These are phyloP conservation scores for Scylla paramamosain DNA, from an alignment of 1,140 invertebrate genomes.

Conservation along the genomic window DNA sequence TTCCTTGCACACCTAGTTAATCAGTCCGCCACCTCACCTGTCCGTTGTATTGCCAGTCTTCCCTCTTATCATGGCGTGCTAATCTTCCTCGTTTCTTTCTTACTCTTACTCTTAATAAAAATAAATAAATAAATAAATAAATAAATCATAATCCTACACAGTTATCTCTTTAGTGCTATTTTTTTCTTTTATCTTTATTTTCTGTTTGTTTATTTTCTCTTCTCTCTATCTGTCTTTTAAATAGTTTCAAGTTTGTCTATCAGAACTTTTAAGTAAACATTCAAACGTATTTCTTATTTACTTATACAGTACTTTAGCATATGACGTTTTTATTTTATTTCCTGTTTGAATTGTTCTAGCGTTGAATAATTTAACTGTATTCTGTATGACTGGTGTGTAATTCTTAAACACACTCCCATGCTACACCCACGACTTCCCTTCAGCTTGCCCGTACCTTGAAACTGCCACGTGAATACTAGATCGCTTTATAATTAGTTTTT, in stretches of 20 bases:
- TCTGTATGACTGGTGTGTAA: neutral
- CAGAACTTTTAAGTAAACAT: too few species aligned
- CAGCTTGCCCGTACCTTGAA: too few species aligned
- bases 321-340: neutral
- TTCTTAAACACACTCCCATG: neutral
- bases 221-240: neutral
- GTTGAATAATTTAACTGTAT: neutral
- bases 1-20: neutral
- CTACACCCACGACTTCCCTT: too few species aligned
- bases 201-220: neutral
- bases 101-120: too few species aligned
- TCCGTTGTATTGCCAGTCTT: neutral
- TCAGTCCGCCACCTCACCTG: neutral
- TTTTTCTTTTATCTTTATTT: neutral
- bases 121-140: neutral
- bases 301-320: too few species aligned
- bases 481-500: too few species aligned
- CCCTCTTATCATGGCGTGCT: neutral
- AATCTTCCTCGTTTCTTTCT: too few species aligned
- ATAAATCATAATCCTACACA: neutral
- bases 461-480: too few species aligned
- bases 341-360: neutral
- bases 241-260: neutral
- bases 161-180: neutral
- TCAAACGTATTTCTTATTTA: too few species aligned